Base-by-base conservation (phyloP, 2,113 vertebrate species). In the Platichthys flesus region DNA sequence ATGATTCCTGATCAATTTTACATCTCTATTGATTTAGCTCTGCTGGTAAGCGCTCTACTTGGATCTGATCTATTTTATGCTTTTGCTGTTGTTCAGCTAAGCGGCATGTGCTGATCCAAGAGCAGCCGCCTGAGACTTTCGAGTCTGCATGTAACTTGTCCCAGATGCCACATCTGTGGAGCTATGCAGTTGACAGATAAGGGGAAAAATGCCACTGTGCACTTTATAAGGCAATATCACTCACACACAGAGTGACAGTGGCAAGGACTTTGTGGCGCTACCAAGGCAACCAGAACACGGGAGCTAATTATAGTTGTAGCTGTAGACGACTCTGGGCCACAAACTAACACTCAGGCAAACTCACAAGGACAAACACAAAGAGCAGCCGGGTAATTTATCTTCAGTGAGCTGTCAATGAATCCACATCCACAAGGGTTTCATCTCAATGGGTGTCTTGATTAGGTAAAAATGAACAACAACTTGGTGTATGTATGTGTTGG, bases 241-340 rank as follows among this genome's bases (percentile, higher is more conserved):
- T 65, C 58, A 60, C 73, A 60, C 73, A 79, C 18, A 58, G 49
- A 71, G 4, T 2, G 70, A 77, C 58, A 79, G 49, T 58, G 78
- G 47, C 76, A 85, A 61, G 51, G 75, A 86, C 73, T 84, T 77
- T 75, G 79, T 78, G 60, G 67, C 5, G 87, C 83, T 89, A 86
- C 88, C 89, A 85, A 83, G 85, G 90, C 89, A 92, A 92, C 90
- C 76, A 72, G 88, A 89, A 85, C 76, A 89, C 74, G 85, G 72
- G 74, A 67, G 84, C 88, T 91, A 92, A 90, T 91, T 90, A 93
- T 90, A 90, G 90, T 78, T 59, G 62, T 80, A 78, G 74, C 73
- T 86, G 74, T 76, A 82, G 84, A 89, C 63, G 81, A 89, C 66
- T 83, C 67, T 24, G 68, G 63, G 71, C 79, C 73, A 71, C 74